Percentiles rank a stretch among this genome's conserved stretches.
These are phyloP conservation scores for Fulmarus glacialis DNA, from an alignment of 2,113 vertebrate species.

Conservation along the genomic window DNA sequence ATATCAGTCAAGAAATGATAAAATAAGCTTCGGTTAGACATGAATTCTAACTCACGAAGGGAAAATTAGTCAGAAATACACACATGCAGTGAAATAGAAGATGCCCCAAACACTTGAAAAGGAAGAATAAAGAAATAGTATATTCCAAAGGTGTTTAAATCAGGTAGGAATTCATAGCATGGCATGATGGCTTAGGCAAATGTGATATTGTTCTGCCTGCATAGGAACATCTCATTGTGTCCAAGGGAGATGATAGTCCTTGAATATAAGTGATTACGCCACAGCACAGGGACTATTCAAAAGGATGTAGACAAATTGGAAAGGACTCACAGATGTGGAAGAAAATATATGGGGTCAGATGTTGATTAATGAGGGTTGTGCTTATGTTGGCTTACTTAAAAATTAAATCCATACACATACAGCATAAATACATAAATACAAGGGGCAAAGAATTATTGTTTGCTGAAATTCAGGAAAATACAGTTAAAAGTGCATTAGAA, in stretches of 20 bases:
- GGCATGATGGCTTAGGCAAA: not conserved
- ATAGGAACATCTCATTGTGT: not conserved
- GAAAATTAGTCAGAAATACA: not conserved
- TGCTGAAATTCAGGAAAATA: constrained; percentile 2
- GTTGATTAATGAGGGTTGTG: constrained; percentile 26
- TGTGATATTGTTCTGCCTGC: not conserved
- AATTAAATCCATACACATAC: constrained; percentile 16
- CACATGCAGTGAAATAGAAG: not conserved
- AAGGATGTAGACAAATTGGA: constrained; percentile 7
- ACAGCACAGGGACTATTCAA: not conserved
- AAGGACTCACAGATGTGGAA: constrained; percentile 28
- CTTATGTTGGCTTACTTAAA: not conserved
- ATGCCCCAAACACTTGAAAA: not conserved
- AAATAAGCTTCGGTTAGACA: not conserved
- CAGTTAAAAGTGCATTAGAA: not conserved
- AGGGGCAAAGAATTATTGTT: not conserved
- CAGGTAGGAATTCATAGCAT: not conserved
- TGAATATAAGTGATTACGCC: not conserved
- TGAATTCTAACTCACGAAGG: not conserved
- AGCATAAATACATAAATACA: not conserved
- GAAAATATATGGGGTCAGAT: constrained; percentile 1
- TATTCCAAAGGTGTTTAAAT: not conserved
- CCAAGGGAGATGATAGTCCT: not conserved
- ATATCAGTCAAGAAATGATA: not conserved
- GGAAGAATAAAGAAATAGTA: not conserved